phyloP scores from a whole-genome alignment of 2,113 vertebrate genomes.

The Syrrhaptes paradoxus region DNA sequence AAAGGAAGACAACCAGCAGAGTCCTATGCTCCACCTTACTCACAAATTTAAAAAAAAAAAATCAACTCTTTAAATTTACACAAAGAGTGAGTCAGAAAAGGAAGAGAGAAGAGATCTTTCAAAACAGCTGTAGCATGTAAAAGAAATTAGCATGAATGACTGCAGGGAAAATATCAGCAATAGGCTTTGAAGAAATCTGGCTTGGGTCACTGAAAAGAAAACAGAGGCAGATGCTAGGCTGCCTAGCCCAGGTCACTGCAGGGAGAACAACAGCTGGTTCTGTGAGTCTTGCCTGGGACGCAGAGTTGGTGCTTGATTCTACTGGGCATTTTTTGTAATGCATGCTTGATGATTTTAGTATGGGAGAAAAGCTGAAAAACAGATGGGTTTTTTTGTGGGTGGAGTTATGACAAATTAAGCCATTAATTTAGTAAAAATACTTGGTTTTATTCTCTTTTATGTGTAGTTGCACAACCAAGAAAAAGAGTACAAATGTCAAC shows the following conservation, averaged over 20 bases:
- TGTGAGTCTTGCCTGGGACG: background rate
- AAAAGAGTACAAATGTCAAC: background rate
- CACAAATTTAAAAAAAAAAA: background rate
- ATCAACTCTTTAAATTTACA: background rate
- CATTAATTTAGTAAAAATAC: background rate
- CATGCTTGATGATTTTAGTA: background rate
- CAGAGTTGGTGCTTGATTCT: background rate
- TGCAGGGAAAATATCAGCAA: constrained; percentile 22
- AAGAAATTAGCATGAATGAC: constrained; percentile 26
- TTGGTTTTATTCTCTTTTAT: background rate
- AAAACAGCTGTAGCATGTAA: constrained; percentile 1
- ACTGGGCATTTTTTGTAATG: background rate
- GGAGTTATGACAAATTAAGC: background rate
- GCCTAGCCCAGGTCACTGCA: constrained; percentile 52
- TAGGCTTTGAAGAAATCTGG: constrained; percentile 43
- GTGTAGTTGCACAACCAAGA: background rate
- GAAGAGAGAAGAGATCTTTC: background rate
- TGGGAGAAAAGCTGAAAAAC: background rate
- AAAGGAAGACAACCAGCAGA: background rate
- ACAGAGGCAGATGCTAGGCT: constrained; percentile 38
- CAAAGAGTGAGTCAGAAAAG: background rate
- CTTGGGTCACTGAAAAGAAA: constrained; percentile 52
- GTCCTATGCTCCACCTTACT: background rate
- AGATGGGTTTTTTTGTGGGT: background rate
- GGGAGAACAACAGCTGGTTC: constrained; percentile 59